Conservation (phyloP, 2,113 vertebrate genomes). For the Solenodon paradoxus region DNA sequence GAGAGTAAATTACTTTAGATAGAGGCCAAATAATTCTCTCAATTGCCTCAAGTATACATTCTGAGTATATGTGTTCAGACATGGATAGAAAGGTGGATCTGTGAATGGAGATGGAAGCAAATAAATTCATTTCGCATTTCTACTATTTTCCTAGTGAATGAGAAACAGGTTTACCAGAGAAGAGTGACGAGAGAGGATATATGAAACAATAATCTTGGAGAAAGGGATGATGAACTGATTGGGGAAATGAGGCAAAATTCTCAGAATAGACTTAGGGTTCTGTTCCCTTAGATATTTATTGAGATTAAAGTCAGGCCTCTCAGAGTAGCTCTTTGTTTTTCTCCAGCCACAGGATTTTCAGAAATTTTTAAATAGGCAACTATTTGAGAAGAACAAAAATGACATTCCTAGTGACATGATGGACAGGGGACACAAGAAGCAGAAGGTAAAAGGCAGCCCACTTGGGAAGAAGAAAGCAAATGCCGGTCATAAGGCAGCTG, state of each 20-base stretch:
- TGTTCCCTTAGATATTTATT: not conserved
- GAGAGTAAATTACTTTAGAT: not conserved
- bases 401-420: not conserved
- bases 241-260: not conserved
- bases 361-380: not conserved
- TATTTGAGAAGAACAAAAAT: not conserved
- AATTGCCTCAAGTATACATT: not conserved
- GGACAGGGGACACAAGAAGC: not conserved
- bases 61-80: not conserved
- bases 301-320: not conserved
- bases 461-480: not conserved
- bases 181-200: not conserved
- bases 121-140: not conserved
- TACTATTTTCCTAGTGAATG: not conserved
- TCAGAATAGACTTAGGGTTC: too few relatives aligned
- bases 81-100: accelerated
- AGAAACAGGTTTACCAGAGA: not conserved
- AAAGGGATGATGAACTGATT: not conserved
- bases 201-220: not conserved
- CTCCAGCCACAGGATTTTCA: not conserved
- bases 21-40: not conserved
- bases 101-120: too few relatives aligned
- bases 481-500: accelerated
- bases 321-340: not conserved
- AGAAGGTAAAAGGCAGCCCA: not conserved